A percentile compares a stretch with the other conserved stretches of the same genome.
Conservation (phyloP, 2,113 vertebrate species). For the Microtus ochrogaster region DNA sequence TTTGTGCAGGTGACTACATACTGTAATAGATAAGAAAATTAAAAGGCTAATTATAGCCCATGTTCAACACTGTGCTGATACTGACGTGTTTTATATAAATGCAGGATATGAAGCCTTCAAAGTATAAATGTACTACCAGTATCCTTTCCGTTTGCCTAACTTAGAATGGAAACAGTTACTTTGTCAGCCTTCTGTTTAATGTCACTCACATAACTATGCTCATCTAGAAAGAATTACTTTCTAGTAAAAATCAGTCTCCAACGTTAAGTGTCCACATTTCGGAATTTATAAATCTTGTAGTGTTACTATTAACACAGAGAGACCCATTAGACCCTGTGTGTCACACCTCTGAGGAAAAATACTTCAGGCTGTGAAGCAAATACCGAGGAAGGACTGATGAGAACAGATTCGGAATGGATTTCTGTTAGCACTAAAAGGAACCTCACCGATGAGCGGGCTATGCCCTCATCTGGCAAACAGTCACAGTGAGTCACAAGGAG, state of each 20-base stretch:
- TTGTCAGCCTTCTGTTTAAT: neutral
- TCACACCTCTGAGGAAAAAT: neutral
- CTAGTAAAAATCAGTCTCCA: conserved; percentile 26
- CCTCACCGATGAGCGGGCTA: neutral
- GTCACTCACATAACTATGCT: neutral
- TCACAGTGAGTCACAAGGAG: neutral
- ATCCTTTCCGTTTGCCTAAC: neutral
- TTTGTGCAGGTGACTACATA: neutral
- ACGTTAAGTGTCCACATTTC: neutral
- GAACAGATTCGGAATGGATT: neutral
- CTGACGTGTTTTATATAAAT: neutral
- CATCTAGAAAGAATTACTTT: neutral
- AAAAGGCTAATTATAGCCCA: neutral
- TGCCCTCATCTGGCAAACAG: neutral
- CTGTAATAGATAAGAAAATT: neutral
- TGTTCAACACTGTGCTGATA: neutral
- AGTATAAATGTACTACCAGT: neutral
- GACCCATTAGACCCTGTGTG: neutral
- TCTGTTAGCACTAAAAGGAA: neutral
- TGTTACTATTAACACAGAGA: neutral
- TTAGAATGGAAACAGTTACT: conserved; percentile 23
- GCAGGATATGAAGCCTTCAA: neutral
- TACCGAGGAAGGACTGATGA: neutral
- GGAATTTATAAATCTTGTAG: neutral
- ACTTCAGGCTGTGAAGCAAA: neutral